A percentile compares a stretch with the other conserved stretches of the same genome.
phyloP scores from a whole-genome alignment of 2,797 vertebrate genomes.

The Ispidina picta region DNA sequence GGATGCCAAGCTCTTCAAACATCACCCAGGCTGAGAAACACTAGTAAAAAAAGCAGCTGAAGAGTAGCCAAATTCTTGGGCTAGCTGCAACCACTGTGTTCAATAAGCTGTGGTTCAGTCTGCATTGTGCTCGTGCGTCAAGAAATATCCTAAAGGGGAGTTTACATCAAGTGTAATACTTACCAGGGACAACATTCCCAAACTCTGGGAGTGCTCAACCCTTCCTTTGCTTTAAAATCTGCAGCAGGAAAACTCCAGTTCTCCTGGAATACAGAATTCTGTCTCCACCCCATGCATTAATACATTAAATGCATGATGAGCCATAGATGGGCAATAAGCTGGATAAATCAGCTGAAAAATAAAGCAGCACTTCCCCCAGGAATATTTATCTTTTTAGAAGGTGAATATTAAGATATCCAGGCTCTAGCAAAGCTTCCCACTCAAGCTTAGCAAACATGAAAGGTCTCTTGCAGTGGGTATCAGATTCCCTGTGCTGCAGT shows the following conservation, averaged over 20 bases:
- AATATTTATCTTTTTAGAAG: not conserved
- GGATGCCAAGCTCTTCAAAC: not conserved
- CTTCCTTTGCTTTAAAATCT: not conserved
- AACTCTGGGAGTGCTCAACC: not conserved
- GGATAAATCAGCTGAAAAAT: not conserved
- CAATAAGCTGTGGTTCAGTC: not conserved
- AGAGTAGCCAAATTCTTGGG: constrained; percentile 24
- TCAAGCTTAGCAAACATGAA: not conserved
- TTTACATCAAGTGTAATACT: not conserved
- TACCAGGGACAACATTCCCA: constrained; percentile 9
- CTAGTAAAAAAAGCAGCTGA: not conserved
- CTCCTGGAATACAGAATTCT: too few species aligned
- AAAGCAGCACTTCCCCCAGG: not conserved
- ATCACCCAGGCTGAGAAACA: not conserved
- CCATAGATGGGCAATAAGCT: not conserved
- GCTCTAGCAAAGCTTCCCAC: not conserved
- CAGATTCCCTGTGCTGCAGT: not conserved
- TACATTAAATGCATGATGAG: not conserved
- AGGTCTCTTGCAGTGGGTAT: accelerated
- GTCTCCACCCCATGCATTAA: not conserved
- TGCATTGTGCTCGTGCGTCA: not conserved
- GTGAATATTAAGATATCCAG: not conserved
- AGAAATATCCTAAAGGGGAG: not conserved
- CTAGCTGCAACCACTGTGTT: not conserved
- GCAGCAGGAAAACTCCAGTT: too few species aligned